Percentiles rank a stretch among this genome's conserved stretches.
These are phyloP conservation scores for Myiagra hebetior DNA, from an alignment of 2,113 vertebrate species.

Conservation along the genomic window DNA sequence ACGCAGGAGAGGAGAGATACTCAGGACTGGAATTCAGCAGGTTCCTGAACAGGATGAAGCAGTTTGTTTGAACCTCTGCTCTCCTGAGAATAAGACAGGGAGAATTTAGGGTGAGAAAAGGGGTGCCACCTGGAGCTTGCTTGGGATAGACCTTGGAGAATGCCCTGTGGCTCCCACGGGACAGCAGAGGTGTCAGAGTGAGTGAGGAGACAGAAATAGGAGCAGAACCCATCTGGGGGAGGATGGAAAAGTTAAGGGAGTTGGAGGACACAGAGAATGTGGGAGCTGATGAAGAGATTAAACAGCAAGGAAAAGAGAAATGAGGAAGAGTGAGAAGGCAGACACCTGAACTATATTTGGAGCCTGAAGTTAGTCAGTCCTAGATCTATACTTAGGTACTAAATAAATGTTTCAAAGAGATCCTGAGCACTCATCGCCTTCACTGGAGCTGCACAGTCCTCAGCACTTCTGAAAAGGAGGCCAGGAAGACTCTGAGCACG, in stretches of 20 bases:
- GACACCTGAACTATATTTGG: conserved; percentile 8
- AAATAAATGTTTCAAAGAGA: conserved; percentile 31
- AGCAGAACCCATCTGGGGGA: neutral
- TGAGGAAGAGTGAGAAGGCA: conserved; percentile 6
- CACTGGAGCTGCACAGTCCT: neutral
- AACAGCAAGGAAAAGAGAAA: neutral
- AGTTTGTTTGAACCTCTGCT: neutral
- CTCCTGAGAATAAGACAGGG: neutral
- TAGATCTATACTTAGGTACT: conserved; percentile 36
- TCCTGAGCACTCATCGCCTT: neutral
- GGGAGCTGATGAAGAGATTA: neutral
- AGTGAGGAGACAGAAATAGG: neutral
- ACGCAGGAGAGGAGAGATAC: neutral
- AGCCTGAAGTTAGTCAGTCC: conserved; percentile 19
- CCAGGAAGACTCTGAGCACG: neutral
- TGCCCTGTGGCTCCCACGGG: neutral
- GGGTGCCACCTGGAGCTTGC: neutral
- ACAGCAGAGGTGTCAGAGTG: neutral
- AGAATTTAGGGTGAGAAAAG: neutral
- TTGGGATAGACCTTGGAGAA: neutral
- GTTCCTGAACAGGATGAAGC: neutral
- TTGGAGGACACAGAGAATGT: neutral
- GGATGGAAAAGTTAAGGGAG: neutral
- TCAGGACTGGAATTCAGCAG: neutral
- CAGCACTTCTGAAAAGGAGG: neutral